These are phyloP conservation scores for Leptinotarsa rubiginosa DNA, from an alignment of 2,888 invertebrate genomes.

Conservation along the genomic window DNA sequence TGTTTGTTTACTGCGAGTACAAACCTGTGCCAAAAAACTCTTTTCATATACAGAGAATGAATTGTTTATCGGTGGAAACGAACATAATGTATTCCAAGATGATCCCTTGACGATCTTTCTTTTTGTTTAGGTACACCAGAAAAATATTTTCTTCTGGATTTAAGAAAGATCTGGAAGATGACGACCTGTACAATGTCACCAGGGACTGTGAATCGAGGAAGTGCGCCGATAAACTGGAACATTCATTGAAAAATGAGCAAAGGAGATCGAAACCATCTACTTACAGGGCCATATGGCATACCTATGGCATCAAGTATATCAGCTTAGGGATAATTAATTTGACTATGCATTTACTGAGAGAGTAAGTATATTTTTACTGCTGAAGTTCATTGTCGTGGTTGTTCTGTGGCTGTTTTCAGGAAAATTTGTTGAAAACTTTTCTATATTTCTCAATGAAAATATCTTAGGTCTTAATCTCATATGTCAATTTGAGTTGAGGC, in stretches of 20 bases:
- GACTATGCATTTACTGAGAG: conserved; percentile 34
- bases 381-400: background rate
- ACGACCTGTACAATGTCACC: conserved; percentile 71
- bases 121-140: conserved; percentile 72
- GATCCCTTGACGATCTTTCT: background rate
- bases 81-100: no score
- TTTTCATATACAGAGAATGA: no score
- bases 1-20: no score
- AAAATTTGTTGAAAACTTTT: no score
- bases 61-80: no score
- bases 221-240: conserved; percentile 58
- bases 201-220: conserved; percentile 60
- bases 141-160: conserved; percentile 75
- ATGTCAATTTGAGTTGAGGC: no score
- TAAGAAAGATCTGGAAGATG: conserved; percentile 73
- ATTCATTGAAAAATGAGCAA: conserved; percentile 53
- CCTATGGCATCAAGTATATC: conserved; percentile 51
- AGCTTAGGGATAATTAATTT: conserved; percentile 46
- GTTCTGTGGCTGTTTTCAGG: no score
- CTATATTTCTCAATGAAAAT: no score
- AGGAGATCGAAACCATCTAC: conserved; percentile 49
- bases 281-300: conserved; percentile 49
- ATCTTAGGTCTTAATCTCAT: no score
- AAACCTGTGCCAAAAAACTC: no score
- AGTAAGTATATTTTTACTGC: conserved; percentile 58